Evolutionary conservation across 2,797 vertebrate genomes (phyloP), one percentile per base, ranked within the genome.

Genomic region (Alectoris magna): DNA sequence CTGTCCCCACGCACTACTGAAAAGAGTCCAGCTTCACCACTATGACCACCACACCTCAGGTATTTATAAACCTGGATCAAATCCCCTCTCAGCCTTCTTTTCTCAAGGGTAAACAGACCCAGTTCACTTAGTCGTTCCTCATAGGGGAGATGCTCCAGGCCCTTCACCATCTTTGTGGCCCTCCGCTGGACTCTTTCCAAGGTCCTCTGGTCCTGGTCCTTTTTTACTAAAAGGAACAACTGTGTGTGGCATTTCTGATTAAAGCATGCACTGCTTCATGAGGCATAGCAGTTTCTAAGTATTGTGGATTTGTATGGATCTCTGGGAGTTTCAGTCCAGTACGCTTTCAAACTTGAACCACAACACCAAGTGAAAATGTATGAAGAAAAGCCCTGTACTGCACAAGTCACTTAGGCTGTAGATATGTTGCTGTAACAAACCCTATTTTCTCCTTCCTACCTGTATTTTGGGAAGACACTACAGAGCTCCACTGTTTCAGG

Each of bases 171-270:
- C 34, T 34, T 34, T 34, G 34, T 34, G 34, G 34, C 34, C 34
- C 34, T 34, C 34, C 34, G 34, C 34, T 34, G 6, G 34, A 34
- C 34, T 34, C 34, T 34, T 34, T 34, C 34, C 34, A 34, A 34
- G 34, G 34, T 34, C 38, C 41, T 89, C 85, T 83, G 69, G 38
- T 76, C 48, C 48, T 55, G 55, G 69, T 2, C 16, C 11, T 56
- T 82, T 48, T 31, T 76, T 77, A 74, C 31, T 26, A 26, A 53
- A 60, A 74, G 23, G 9, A 17, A 22, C 19, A 53, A 4, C 9
- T 1, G 2, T 17, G 7, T 2, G 31, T 4, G 5, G 4, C n/a
- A 4, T 4, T 66, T 58, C 51, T 62, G 14, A 56, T 84, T 58
- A 73, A 87, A 79, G 53, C 39, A 76, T 13, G 10, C 19, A 38